phyloP scores from a whole-genome alignment of 2,113 vertebrate species.

The Megaceryle torquata region DNA sequence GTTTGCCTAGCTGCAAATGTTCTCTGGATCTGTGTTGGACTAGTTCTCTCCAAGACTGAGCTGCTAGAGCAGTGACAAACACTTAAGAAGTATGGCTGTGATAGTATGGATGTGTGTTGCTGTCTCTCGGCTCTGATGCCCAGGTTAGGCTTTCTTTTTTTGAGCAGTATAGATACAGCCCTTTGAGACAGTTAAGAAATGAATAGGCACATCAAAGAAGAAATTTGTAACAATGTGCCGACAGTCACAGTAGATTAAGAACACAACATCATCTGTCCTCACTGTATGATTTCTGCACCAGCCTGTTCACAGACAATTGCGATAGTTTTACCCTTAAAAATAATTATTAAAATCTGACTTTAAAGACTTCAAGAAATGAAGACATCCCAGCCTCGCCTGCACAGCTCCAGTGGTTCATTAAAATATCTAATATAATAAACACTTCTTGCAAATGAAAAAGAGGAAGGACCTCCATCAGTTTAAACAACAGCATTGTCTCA shows the following conservation, averaged over 20 bases:
- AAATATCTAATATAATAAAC: neutral
- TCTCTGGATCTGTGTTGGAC: neutral
- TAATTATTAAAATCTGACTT: neutral
- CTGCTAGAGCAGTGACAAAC: neutral
- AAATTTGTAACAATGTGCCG: neutral
- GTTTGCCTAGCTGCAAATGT: neutral
- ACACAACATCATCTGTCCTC: neutral
- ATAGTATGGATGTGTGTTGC: fast-evolving
- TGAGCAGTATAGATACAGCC: neutral
- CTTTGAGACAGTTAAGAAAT: neutral
- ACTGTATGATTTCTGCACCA: neutral
- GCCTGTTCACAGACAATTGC: neutral
- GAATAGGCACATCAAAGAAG: neutral
- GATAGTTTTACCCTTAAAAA: neutral
- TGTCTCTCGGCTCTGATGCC: neutral
- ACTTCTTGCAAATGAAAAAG: neutral
- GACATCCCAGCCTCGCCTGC: neutral
- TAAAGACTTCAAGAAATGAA: neutral
- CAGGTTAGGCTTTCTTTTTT: neutral
- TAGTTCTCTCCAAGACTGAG: neutral
- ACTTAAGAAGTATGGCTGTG: neutral
- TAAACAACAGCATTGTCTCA: neutral
- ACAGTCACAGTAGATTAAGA: fast-evolving
- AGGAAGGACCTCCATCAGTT: neutral
- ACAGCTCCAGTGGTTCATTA: neutral